Conservation (phyloP, 2,113 vertebrate species). For the Lates calcarifer region DNA sequence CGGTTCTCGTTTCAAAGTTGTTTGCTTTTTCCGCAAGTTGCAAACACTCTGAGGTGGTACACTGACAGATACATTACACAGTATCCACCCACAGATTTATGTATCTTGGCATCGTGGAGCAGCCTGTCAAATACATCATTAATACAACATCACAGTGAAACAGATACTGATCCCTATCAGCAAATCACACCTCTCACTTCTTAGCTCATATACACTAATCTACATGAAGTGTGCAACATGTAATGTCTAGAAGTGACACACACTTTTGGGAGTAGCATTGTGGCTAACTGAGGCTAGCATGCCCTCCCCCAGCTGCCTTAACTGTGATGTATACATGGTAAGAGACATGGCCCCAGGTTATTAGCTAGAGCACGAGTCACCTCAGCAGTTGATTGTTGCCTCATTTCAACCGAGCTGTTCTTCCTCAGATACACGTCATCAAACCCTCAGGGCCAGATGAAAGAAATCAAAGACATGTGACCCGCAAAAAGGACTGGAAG, state of each 20-base stretch:
- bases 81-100: slow-evolving; percentile 12
- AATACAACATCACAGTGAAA: neutral
- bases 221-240: neutral
- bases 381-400: slow-evolving; percentile 58
- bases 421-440: slow-evolving; percentile 28
- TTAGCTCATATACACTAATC: neutral
- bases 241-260: neutral
- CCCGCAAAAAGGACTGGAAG: slow-evolving; percentile 20
- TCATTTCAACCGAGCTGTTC: slow-evolving; percentile 42
- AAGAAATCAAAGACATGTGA: slow-evolving; percentile 69
- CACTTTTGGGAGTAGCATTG: neutral
- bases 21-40: slow-evolving; percentile 23
- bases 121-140: neutral
- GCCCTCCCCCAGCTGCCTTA: slow-evolving; percentile 29
- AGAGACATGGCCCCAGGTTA: slow-evolving; percentile 42
- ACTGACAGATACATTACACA: slow-evolving; percentile 16
- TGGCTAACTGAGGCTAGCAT: slow-evolving; percentile 28
- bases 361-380: slow-evolving; percentile 55
- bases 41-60: slow-evolving; percentile 23
- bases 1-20: slow-evolving; percentile 20
- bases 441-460: slow-evolving; percentile 49
- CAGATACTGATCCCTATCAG: neutral
- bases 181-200: neutral
- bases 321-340: slow-evolving; percentile 12
- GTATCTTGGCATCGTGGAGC: neutral